phyloP scores from a whole-genome alignment of 2,888 invertebrate species.

The Scelioninae gen. 2 region DNA sequence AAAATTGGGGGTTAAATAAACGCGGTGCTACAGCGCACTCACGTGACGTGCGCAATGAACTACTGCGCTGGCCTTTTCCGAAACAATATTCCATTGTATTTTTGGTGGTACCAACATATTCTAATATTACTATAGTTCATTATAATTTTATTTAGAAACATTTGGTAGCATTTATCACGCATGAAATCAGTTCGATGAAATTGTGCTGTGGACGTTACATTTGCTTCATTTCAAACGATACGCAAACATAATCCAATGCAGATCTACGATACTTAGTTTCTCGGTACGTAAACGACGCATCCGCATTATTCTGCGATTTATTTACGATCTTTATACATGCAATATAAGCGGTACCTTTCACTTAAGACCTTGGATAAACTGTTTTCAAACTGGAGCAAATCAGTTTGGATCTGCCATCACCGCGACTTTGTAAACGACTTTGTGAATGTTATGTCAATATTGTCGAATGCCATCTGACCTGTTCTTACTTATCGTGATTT shows the following conservation, averaged over 20 bases:
- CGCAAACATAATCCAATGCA: slow-evolving; percentile 14
- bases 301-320: slow-evolving; percentile 48
- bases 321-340: slow-evolving; percentile 44
- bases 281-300: slow-evolving; percentile 28
- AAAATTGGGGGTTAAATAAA: no score
- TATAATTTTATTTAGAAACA: no score
- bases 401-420: slow-evolving; percentile 30
- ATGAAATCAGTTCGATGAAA: no score
- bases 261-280: slow-evolving; percentile 41
- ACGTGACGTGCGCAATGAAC: no score
- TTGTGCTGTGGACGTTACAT: no score
- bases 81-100: no score
- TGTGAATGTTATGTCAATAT: slow-evolving; percentile 42
- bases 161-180: background rate
- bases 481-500: slow-evolving; percentile 29
- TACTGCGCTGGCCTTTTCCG: no score
- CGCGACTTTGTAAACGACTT: slow-evolving; percentile 40
- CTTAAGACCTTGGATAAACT: slow-evolving; percentile 46
- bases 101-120: no score
- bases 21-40: no score
- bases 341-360: slow-evolving; percentile 39
- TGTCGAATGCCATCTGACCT: slow-evolving; percentile 34
- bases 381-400: slow-evolving; percentile 56
- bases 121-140: no score
- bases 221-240: no score